Evolutionary conservation across 2,888 invertebrate genomes (phyloP).

Genomic region (Perizoma affinitatum): DNA sequence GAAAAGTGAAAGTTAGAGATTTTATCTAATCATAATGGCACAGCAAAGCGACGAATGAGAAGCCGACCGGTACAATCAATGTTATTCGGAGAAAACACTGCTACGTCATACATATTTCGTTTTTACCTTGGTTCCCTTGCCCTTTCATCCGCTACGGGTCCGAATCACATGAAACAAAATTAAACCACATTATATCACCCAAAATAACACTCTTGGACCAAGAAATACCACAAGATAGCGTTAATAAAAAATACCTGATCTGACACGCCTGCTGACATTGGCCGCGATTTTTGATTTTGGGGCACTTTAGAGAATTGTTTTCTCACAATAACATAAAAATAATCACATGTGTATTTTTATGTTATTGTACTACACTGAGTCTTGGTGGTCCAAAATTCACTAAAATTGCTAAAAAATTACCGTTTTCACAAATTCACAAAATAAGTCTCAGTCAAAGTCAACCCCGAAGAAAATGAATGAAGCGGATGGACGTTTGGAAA

Average conservation of each 20-base stretch:
- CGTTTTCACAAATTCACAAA: constrained; percentile 65
- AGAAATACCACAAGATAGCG: constrained; percentile 54
- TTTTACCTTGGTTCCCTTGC: constrained; percentile 92
- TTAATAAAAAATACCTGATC: constrained; percentile 89
- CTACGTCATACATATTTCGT: constrained; percentile 76
- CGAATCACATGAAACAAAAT: constrained; percentile 84
- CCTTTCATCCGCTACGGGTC: constrained; percentile 91
- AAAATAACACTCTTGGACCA: constrained; percentile 39
- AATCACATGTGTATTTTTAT: constrained; percentile 82
- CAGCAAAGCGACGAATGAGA: constrained; percentile 56
- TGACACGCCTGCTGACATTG: constrained; percentile 96
- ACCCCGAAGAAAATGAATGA: not conserved
- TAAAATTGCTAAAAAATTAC: constrained; percentile 58
- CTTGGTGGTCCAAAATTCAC: constrained; percentile 40
- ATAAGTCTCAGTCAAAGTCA: constrained; percentile 50
- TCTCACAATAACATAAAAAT: constrained; percentile 70
- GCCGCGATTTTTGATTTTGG: constrained; percentile 85
- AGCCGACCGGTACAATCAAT: constrained; percentile 70
- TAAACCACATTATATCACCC: constrained; percentile 56
- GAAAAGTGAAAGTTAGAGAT: constrained; percentile 58
- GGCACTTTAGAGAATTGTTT: constrained; percentile 77
- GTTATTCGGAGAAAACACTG: constrained; percentile 71
- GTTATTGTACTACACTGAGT: constrained; percentile 79
- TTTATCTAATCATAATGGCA: constrained; percentile 55
- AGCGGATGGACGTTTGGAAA: constrained; percentile 75